These are phyloP conservation scores for Hafferia zeledoni DNA, from an alignment of 2,797 vertebrate species.

Conservation along the genomic window DNA sequence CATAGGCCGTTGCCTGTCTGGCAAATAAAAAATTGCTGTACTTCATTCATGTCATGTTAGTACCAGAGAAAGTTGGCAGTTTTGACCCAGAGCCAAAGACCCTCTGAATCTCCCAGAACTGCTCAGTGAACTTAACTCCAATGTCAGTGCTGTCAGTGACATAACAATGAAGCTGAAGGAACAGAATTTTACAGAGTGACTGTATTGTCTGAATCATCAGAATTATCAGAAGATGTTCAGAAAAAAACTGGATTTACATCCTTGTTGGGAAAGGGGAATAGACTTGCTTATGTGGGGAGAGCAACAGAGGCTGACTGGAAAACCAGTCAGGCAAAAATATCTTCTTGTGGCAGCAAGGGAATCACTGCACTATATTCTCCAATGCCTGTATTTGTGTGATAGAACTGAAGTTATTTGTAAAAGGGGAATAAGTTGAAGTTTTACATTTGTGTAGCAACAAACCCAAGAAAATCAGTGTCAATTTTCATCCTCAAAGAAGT, in stretches of 20 bases:
- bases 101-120: background rate
- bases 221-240: background rate
- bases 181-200: background rate
- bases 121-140: background rate
- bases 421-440: background rate
- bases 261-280: background rate
- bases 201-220: background rate
- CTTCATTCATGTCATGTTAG: constrained; percentile 24
- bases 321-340: background rate
- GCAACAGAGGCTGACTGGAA: background rate
- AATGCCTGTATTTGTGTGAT: background rate
- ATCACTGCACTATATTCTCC: background rate
- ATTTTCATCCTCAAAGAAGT: background rate
- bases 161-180: background rate
- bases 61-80: background rate
- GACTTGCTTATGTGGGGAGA: background rate
- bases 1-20: background rate
- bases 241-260: background rate
- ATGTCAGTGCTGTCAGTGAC: background rate
- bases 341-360: background rate
- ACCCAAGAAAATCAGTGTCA: background rate
- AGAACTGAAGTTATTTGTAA: background rate
- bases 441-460: background rate
- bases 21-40: constrained; percentile 27
- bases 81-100: constrained; percentile 13